phyloP scores from a whole-genome alignment of 2,113 vertebrate genomes.

The Balaeniceps rex region DNA sequence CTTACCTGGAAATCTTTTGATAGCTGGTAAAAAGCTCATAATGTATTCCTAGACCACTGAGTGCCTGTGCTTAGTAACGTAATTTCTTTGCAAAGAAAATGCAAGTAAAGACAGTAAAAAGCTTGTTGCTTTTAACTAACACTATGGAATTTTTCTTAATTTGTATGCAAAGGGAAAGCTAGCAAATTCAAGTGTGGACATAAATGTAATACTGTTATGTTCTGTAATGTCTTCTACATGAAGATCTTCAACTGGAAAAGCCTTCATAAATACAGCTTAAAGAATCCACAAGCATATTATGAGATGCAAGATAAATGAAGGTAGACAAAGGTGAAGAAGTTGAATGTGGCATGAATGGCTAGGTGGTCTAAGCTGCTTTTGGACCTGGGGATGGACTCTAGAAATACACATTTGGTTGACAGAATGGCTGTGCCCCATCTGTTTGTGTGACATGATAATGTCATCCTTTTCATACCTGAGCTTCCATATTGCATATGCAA shows the following conservation, averaged over 20 bases:
- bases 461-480: neutral
- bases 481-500: neutral
- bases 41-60: neutral
- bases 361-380: neutral
- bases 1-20: neutral
- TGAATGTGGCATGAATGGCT: neutral
- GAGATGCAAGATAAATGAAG: neutral
- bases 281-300: neutral
- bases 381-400: neutral
- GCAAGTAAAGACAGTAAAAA: neutral
- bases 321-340: neutral
- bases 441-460: accelerated
- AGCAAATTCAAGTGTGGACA: neutral
- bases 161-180: neutral
- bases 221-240: neutral
- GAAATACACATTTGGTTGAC: neutral
- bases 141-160: neutral
- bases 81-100: neutral
- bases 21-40: neutral
- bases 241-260: neutral
- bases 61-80: neutral
- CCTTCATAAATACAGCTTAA: neutral
- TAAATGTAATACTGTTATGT: neutral
- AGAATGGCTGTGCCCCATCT: neutral
- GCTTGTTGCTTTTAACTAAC: neutral